Conservation (phyloP, 2,797 vertebrate genomes). For the Antennarius maculatus region DNA sequence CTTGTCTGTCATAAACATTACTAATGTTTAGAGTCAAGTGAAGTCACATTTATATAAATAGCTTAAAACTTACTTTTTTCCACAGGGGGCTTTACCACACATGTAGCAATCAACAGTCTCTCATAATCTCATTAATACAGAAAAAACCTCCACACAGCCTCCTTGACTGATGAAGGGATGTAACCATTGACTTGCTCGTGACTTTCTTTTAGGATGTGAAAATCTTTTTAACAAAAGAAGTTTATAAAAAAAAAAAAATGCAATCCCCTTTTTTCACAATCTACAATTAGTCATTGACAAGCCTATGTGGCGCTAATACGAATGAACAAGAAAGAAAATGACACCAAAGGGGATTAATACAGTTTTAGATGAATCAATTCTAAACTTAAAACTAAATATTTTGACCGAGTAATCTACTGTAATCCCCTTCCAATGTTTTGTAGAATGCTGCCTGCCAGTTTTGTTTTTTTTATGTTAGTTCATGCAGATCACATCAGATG, state of each 20-base stretch:
- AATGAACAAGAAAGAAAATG: background rate
- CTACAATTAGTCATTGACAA: background rate
- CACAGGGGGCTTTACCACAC: background rate
- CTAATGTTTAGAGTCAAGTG: background rate
- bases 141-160: background rate
- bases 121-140: background rate
- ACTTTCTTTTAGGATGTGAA: background rate
- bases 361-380: background rate
- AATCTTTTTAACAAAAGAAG: background rate
- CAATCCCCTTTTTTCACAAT: no score
- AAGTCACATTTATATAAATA: slow-evolving; percentile 11
- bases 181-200: slow-evolving; percentile 4
- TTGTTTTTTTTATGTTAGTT: background rate
- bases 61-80: background rate
- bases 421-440: background rate
- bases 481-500: background rate
- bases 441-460: background rate
- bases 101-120: background rate
- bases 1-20: background rate
- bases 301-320: background rate
- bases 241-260: background rate
- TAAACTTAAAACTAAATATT: background rate
- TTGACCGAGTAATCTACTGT: background rate
- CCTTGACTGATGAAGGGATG: background rate
- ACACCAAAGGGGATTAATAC: background rate